Conservation (phyloP, 1,140 invertebrate genomes). For the Sycophila sp. region DNA sequence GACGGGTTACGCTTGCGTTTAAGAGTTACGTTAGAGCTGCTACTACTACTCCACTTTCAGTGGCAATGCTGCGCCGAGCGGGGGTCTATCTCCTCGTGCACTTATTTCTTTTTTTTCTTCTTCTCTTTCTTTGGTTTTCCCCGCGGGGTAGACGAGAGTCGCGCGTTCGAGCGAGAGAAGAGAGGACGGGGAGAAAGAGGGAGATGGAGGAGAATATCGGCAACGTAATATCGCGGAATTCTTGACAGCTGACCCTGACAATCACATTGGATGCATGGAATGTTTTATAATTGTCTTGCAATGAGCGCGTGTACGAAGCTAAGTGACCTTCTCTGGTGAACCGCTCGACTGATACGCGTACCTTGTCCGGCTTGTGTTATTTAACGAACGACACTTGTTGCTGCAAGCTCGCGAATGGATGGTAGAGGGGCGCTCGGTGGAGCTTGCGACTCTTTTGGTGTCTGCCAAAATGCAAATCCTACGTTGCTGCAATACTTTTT, state of each 20-base stretch:
- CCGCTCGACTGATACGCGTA: too few species aligned
- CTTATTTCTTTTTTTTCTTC: too few species aligned
- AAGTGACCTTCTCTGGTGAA: not conserved
- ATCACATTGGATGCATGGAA: slow-evolving; percentile 13
- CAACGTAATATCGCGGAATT: slow-evolving; percentile 14
- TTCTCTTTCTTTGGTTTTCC: too few species aligned
- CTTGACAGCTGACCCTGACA: slow-evolving; percentile 33
- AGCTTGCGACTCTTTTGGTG: too few species aligned
- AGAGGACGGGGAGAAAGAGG: not conserved
- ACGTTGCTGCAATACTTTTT: too few species aligned
- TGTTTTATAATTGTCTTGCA: slow-evolving; percentile 7
- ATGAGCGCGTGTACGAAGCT: not conserved
- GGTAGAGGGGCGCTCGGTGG: too few species aligned
- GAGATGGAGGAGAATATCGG: slow-evolving; percentile 2
- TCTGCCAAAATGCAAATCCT: too few species aligned
- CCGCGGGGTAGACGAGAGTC: too few species aligned
- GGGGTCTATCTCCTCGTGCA: too few species aligned
- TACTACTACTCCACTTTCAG: slow-evolving; percentile 20
- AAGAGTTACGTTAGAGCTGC: slow-evolving; percentile 15
- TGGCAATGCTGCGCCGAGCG: slow-evolving; percentile 19
- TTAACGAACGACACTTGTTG: too few species aligned
- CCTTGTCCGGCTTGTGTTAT: too few species aligned
- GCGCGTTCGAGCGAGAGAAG: not conserved
- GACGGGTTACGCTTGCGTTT: slow-evolving; percentile 25
- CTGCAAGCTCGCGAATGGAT: not conserved